Percentiles rank a stretch among this genome's conserved stretches.
phyloP scores from a whole-genome alignment of 2,888 invertebrate genomes.

The Watsonalla binaria region DNA sequence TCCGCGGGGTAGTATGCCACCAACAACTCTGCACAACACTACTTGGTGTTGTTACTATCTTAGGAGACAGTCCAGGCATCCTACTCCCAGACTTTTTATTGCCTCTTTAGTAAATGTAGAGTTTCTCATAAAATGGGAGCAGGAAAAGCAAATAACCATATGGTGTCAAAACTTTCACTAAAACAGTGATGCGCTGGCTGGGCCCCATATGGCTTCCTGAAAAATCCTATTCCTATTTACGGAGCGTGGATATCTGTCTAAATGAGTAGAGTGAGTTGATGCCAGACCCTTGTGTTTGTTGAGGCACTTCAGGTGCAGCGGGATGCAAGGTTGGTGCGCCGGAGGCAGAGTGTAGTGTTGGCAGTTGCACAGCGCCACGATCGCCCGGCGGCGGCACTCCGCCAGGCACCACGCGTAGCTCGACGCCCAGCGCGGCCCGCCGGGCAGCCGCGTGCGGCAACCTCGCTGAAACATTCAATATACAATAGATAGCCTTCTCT shows the following conservation, averaged over 20 bases:
- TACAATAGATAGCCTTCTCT: neutral
- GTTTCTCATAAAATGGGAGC: neutral
- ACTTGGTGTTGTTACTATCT: too few relatives aligned
- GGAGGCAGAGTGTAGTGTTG: conserved; percentile 64
- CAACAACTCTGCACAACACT: conserved; percentile 40
- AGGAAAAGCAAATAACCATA: too few relatives aligned
- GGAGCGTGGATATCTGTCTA: neutral
- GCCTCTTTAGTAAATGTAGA: neutral
- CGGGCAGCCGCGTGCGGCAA: conserved; percentile 58
- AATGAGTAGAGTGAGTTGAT: neutral
- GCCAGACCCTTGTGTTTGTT: conserved; percentile 35
- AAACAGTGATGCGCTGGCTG: too few relatives aligned
- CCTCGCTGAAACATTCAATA: conserved; percentile 42
- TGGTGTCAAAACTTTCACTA: too few relatives aligned
- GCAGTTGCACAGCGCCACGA: conserved; percentile 72
- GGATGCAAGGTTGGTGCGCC: conserved; percentile 24
- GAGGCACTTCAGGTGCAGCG: conserved; percentile 37
- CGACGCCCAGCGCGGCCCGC: conserved; percentile 18
- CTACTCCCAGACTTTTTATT: neutral
- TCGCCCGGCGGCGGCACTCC: conserved; percentile 68
- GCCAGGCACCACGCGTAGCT: conserved; percentile 77
- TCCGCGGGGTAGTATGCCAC: conserved; percentile 30
- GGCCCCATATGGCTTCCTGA: too few relatives aligned
- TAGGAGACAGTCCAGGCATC: neutral
- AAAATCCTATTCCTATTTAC: neutral